Conservation (phyloP, 1,140 invertebrate genomes). For the Megalonaias nervosa region DNA sequence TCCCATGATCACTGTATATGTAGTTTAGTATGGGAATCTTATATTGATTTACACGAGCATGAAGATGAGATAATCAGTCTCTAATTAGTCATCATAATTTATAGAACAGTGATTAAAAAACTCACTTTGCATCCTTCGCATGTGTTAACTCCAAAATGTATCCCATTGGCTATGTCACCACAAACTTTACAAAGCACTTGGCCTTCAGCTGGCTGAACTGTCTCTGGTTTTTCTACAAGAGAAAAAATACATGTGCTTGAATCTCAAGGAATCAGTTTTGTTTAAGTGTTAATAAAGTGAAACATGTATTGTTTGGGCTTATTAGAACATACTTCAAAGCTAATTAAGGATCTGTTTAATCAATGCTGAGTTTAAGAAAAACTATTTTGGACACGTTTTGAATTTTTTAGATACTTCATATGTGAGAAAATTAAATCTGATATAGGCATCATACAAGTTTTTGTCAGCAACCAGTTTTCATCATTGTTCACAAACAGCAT, state of each 20-base stretch:
- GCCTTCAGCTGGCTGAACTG: slow-evolving; percentile 60
- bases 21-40: background rate
- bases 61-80: background rate
- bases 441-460: too few species aligned
- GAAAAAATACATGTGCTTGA: background rate
- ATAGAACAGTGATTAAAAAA: background rate
- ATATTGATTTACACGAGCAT: background rate
- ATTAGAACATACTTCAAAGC: too few species aligned
- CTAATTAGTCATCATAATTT: background rate
- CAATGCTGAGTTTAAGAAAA: too few species aligned
- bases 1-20: background rate
- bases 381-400: too few species aligned
- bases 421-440: too few species aligned
- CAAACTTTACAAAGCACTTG: slow-evolving; percentile 72
- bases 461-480: too few species aligned
- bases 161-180: slow-evolving; percentile 72
- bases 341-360: too few species aligned
- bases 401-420: too few species aligned
- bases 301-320: too few species aligned
- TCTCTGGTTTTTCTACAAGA: slow-evolving; percentile 63
- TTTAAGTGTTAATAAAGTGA: too few species aligned
- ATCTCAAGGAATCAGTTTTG: background rate
- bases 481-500: too few species aligned
- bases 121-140: slow-evolving; percentile 74
- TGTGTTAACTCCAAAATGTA: slow-evolving; percentile 74